Percentiles rank a stretch among this genome's conserved stretches.
Conservation (phyloP, 2,888 invertebrate species). For the Idaea biselata region DNA sequence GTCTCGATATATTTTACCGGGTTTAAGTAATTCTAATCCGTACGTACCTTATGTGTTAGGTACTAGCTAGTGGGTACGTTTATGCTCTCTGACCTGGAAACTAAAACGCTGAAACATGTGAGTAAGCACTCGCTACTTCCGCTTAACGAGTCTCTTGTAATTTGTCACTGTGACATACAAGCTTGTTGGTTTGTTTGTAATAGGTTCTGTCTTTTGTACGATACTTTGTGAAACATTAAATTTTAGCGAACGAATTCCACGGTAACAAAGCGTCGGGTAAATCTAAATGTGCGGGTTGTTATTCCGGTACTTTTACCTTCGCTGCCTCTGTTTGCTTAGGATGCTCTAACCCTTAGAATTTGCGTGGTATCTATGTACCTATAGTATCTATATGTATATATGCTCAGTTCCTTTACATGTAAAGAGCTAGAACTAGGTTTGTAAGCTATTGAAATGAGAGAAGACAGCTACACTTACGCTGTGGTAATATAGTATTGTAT, state of each 20-base stretch:
- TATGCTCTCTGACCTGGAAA: conserved; percentile 25
- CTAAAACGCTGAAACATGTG: conserved; percentile 26
- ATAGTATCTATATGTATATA: conserved; percentile 19
- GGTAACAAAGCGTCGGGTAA: conserved; percentile 10
- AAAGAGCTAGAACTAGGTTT: conserved; percentile 12
- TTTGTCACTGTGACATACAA: conserved; percentile 26
- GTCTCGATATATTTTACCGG: conserved; percentile 17
- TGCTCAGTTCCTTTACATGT: conserved; percentile 19
- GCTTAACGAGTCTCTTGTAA: conserved; percentile 26
- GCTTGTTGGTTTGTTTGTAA: conserved; percentile 8
- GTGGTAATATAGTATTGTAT: conserved; percentile 3
- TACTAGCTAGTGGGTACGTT: conserved; percentile 3
- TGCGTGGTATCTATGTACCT: conserved; percentile 17
- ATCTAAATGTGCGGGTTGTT: conserved; percentile 8
- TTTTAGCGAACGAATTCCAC: conserved; percentile 10
- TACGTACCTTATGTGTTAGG: neutral
- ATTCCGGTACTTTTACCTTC: conserved; percentile 16
- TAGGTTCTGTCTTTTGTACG: neutral
- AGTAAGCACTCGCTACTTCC: conserved; percentile 19
- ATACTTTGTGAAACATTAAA: conserved; percentile 6
- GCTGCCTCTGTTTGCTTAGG: conserved; percentile 41
- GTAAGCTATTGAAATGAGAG: neutral
- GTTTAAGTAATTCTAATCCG: neutral
- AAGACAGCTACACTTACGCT: neutral
- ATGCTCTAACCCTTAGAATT: conserved; percentile 31